These are phyloP conservation scores for Gymnodraco acuticeps DNA, from an alignment of 2,797 vertebrate genomes.

Conservation along the genomic window DNA sequence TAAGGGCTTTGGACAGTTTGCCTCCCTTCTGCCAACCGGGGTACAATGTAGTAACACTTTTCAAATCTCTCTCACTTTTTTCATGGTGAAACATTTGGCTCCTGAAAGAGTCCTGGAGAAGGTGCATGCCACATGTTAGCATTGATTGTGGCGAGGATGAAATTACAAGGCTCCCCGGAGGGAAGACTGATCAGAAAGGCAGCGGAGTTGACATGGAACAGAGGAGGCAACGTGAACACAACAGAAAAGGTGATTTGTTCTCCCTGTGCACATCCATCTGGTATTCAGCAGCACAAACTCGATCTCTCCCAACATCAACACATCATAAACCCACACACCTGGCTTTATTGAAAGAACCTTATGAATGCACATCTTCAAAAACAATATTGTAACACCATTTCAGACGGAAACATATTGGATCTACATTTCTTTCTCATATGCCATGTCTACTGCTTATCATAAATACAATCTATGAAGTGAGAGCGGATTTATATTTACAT, in stretches of 20 bases:
- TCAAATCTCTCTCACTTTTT: slow-evolving; percentile 50
- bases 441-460: slow-evolving; percentile 77
- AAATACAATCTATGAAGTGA: slow-evolving; percentile 75
- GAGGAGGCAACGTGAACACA: slow-evolving; percentile 71
- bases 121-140: slow-evolving; percentile 73
- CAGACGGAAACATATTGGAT: slow-evolving; percentile 83
- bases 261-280: slow-evolving; percentile 83
- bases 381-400: slow-evolving; percentile 84
- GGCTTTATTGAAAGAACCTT: slow-evolving; percentile 86
- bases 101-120: slow-evolving; percentile 60
- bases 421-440: slow-evolving; percentile 75
- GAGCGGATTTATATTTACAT: slow-evolving; percentile 75
- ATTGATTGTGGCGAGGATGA: slow-evolving; percentile 80
- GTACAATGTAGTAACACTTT: slow-evolving; percentile 61
- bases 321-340: slow-evolving; percentile 86
- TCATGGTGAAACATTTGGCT: slow-evolving; percentile 57
- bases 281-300: slow-evolving; percentile 85
- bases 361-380: slow-evolving; percentile 82
- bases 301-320: slow-evolving; percentile 88
- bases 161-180: slow-evolving; percentile 80
- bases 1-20: slow-evolving; percentile 55
- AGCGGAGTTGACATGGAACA: slow-evolving; percentile 78
- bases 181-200: slow-evolving; percentile 81
- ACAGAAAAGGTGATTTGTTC: slow-evolving; percentile 85
- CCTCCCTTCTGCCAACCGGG: slow-evolving; percentile 29